A percentile compares a stretch with the other conserved stretches of the same genome.
Conservation (phyloP, 2,888 invertebrate genomes). For the Octodonta nipae region DNA sequence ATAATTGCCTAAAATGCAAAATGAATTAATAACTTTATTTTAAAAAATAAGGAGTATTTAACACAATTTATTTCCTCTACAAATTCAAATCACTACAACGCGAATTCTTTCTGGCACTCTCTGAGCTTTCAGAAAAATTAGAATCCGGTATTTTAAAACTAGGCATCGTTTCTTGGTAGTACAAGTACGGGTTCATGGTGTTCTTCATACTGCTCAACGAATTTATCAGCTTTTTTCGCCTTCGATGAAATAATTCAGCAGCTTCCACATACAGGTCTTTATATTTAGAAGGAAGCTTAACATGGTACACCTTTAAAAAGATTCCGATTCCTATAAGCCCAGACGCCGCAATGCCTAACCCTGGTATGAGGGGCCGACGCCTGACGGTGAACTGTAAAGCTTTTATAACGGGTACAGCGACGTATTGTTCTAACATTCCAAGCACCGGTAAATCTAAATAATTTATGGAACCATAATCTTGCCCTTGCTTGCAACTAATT, state of each 20-base stretch:
- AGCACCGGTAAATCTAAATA: constrained; percentile 41
- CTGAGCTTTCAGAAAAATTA: no score
- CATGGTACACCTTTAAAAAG: constrained; percentile 43
- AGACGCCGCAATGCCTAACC: constrained; percentile 38
- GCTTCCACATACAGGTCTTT: constrained; percentile 33
- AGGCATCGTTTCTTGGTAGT: constrained; percentile 34
- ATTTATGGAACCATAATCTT: constrained; percentile 34
- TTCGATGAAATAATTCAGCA: constrained; percentile 31
- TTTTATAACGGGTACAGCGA: constrained; percentile 40
- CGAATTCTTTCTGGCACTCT: no score
- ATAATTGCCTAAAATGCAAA: no score
- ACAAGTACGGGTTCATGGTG: constrained; percentile 43
- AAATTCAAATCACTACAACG: no score
- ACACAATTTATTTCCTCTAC: no score
- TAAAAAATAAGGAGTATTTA: no score
- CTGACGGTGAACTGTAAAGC: constrained; percentile 42
- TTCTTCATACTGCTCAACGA: constrained; percentile 36
- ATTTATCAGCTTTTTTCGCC: constrained; percentile 21
- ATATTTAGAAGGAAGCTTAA: constrained; percentile 25
- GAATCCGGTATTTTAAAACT: no score
- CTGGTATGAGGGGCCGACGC: constrained; percentile 47
- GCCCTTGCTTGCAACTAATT: constrained; percentile 30
- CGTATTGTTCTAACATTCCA: constrained; percentile 49
- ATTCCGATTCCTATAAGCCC: constrained; percentile 44
- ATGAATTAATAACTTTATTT: no score